Evolutionary conservation across 1,140 invertebrate genomes (phyloP), one percentile per base, ranked within the genome.

Genomic region (Hormaphis cornu): DNA sequence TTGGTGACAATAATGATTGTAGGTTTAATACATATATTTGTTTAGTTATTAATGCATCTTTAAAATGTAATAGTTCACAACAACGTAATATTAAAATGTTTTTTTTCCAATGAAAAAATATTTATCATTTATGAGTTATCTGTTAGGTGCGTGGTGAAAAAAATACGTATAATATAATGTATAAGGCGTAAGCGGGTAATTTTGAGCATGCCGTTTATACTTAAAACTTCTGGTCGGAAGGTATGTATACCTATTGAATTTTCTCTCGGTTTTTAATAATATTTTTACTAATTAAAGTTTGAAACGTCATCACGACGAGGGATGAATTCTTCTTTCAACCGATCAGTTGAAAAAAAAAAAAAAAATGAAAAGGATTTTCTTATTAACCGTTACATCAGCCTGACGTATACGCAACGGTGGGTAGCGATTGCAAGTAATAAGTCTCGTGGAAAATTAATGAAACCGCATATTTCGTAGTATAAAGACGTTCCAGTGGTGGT

Each of bases 381-480:
- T 40, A 63, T 63, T 63, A 63, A 63, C 37, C 58, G 58, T 63
- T 46, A 48, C 61, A 66, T 66, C 50, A 66, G 28, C 44, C 50
- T 66, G 61, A 44, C 42, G 61, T 66, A 30, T 30, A 66, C 42
- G n/a, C 44, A 48, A 66, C 61, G 42, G 61, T 33, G 42, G 26
- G 61, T 42, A 66, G 28, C 61, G 50, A 48, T 66, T 66, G 40
- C 61, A 35, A 66, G 44, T 66, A 66, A 66, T 66, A 66, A 66
- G 61, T 66, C 61, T 66, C 44, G 33, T 66, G 61, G 44, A 66
- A 66, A 66, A 66, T 66, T 66, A 66, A 66, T 66, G 61, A 66
- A 66, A 66, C 61, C 35, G 50, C 61, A 66, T 66, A 26, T 33
- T 66, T 66, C 42, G 61, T 35, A 20, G 44, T 66, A 66, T 66